Base-by-base conservation (phyloP, 1,140 invertebrate genomes). In the Macrobrachium nipponense region DNA sequence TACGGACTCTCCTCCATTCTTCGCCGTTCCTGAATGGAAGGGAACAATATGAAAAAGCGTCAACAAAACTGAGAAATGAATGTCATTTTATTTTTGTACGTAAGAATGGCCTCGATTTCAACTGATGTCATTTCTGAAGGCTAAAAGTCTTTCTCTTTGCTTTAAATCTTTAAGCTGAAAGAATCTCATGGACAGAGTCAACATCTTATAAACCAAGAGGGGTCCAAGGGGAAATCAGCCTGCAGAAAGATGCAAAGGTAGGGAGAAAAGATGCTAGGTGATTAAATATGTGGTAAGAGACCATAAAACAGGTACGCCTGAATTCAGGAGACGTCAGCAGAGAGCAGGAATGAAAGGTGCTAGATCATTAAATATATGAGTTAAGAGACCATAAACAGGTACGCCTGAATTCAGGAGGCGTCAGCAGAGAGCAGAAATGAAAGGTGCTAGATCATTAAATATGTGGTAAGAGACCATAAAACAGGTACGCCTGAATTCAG, bases 1-100 rank as follows among this genome's bases (percentile, higher is more conserved):
- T 87, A 6, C 86, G 72, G 60, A 87, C 80, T 27, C 86, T 59
- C 73, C 66, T 82, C 86, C 86, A 87, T 76, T 87, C 86, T 3
- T 87, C 86, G 15, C 80, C 80, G 61, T 87, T 87, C 75, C 86
- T 87, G 14, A 6, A 17, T n/a, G 44, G 15, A 73, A 73, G 18
- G 8, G 59, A 23, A 20, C 3, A 20, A n/a, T n/a, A 36, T 36
- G 4, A 36, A 36, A 36, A 4, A 36, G 27, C 27, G 27, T 36
- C 27, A 36, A 36, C 27, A 2, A 36, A 36, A 36, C 27, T 36
- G 4, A 36, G 27, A 36, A 36, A 36, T 36, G 1, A 36, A 2
- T 1, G 27, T 4, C 27, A 36, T 36, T 36, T 36, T 36, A 36
- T 36, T 36, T 36, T 36, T 36, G 27, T 36, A 36, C 1, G 27